Conservation (phyloP, 2,888 invertebrate genomes). For the Imbricaverruca yamaguchii region DNA sequence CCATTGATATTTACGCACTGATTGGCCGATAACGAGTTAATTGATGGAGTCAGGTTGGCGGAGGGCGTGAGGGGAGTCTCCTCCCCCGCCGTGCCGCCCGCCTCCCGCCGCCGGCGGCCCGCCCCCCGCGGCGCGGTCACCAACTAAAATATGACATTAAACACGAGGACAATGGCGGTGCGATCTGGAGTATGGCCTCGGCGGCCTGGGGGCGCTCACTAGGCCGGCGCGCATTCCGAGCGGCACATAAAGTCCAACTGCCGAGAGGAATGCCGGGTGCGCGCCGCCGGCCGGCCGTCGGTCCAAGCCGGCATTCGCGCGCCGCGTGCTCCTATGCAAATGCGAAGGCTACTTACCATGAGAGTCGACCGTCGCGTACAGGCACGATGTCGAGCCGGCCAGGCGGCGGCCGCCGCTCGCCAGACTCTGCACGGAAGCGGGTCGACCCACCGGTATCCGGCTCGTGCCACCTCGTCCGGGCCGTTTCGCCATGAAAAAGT, state of each 20-base stretch:
- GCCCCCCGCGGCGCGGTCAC: not conserved
- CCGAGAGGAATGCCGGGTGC: not conserved
- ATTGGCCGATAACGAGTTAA: conserved; percentile 17
- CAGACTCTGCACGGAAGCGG: too few relatives aligned
- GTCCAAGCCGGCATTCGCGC: not conserved
- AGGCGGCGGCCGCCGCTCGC: too few relatives aligned
- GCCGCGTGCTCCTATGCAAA: conserved; percentile 3
- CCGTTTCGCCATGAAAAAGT: too few relatives aligned
- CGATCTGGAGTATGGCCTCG: not conserved
- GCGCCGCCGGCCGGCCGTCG: not conserved
- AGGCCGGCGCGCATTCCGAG: not conserved
- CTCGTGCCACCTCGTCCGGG: too few relatives aligned
- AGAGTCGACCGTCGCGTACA: not conserved
- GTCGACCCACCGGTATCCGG: too few relatives aligned
- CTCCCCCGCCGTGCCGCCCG: not conserved
- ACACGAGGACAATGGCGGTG: not conserved
- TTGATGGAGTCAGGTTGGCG: not conserved
- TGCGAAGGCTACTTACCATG: conserved; percentile 11
- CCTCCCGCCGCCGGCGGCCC: not conserved
- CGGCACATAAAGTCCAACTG: not conserved
- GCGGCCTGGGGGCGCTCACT: not conserved
- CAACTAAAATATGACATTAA: conserved; percentile 17
- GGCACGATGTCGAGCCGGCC: too few relatives aligned
- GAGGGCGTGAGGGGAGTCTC: conserved; percentile 6
- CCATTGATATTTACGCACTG: conserved; percentile 22